Base-by-base conservation (phyloP, 2,113 vertebrate species). In the Lontra canadensis region DNA sequence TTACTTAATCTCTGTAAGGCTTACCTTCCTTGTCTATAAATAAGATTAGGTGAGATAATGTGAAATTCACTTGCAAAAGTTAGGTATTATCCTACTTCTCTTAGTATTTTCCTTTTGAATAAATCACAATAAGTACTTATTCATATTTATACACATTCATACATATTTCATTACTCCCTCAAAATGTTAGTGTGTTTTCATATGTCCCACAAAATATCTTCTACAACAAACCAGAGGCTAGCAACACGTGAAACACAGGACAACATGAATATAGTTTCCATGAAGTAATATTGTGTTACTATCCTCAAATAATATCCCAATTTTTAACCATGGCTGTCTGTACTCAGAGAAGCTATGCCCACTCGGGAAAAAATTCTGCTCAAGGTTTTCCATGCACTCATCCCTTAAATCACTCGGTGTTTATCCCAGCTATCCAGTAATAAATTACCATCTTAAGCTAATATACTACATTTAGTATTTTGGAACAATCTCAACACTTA, bases 21-120 rank as follows among this genome's bases (percentile, higher is more conserved):
- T 63, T 12, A 78, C 15, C 25, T 96, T 93, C 57, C 69, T 94
- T 57, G 26, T 71, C 81, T 88, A 74, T 88, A 92, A 93, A 59
- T 23, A 90, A 97, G 63, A 93, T 96, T 93, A 94, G 17, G 14
- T 59, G 34, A 85, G 42, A 92, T 59, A 78, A 73, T 78, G 36
- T 74, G 47, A 61, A 91, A 89, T 87, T 96, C 52, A 85, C 71
- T 86, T 90, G 23, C 21, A 97, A 78, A 42, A 80, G 11, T 92
- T 44, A 85, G 6, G 9, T 20, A 73, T 42, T 73, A 87, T 67
- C 57, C 26, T 42, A 36, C 17, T 65, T 89, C 59, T 87, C 39
- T 25, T 74, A 71, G 29, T 49, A n/a, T 61, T 94, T 95, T 85
- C 4, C 47, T 89, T 92, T 73, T 84, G 1, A 90, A 87, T 65